Percentiles rank a stretch among this genome's conserved stretches.
phyloP scores from a whole-genome alignment of 2,113 vertebrate genomes.

The Poicephalus meyeri region DNA sequence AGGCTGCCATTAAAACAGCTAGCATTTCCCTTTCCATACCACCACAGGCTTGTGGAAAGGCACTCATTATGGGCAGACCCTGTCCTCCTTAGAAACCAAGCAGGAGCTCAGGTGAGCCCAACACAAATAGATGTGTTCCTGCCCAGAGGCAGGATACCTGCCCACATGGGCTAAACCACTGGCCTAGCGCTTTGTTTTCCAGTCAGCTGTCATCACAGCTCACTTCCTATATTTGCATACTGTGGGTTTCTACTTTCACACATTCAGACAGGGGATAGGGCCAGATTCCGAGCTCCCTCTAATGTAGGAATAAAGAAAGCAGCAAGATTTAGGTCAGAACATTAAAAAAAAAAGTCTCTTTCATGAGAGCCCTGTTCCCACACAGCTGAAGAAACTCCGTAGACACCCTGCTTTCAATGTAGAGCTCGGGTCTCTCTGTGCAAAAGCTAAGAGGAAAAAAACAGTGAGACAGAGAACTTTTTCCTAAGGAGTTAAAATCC shows the following conservation, averaged over 20 bases:
- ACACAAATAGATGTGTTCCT: not conserved
- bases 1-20: not conserved
- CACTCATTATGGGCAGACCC: not conserved
- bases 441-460: not conserved
- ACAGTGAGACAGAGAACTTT: not conserved
- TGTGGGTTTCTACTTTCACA: not conserved
- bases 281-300: not conserved
- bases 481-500: not conserved
- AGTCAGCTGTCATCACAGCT: not conserved
- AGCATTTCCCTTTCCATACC: not conserved
- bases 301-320: not conserved
- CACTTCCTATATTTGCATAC: not conserved
- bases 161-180: not conserved
- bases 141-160: not conserved
- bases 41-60: not conserved
- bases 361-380: not conserved
- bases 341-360: not conserved
- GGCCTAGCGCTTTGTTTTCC: not conserved
- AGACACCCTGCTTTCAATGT: not conserved
- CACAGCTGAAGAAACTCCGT: not conserved
- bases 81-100: not conserved
- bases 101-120: not conserved
- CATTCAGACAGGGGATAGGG: not conserved
- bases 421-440: not conserved
- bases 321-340: not conserved